A percentile compares a stretch with the other conserved stretches of the same genome.
These are phyloP conservation scores for Geotrypetes seraphini DNA, from an alignment of 2,797 vertebrate species.

Conservation along the genomic window DNA sequence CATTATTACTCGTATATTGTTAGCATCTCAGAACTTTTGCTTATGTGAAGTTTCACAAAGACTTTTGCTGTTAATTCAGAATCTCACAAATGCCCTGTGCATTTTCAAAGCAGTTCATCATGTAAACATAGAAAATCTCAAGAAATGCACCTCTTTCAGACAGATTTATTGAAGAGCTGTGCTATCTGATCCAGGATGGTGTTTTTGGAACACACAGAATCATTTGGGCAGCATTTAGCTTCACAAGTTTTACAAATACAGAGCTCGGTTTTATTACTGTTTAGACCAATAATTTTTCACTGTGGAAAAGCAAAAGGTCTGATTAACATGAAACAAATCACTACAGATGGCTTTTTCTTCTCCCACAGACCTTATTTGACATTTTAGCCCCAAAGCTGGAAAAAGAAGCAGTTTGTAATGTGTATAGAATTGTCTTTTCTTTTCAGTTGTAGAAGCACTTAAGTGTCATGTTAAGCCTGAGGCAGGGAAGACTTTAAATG, in stretches of 20 bases:
- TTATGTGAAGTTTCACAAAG: too few species aligned
- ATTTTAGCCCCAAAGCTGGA: constrained; percentile 53
- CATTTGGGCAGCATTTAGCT: constrained; percentile 37
- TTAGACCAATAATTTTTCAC: constrained; percentile 53
- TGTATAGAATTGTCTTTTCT: constrained; percentile 64
- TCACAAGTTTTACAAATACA: constrained; percentile 53
- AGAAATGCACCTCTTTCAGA: not conserved
- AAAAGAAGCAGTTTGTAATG: constrained; percentile 67
- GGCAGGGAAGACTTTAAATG: constrained; percentile 66
- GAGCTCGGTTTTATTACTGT: constrained; percentile 46
- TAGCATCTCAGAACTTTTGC: too few species aligned
- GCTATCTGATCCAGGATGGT: not conserved
- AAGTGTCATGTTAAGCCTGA: constrained; percentile 79
- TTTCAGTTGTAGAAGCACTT: constrained; percentile 70
- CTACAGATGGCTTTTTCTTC: constrained; percentile 30
- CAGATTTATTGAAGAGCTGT: not conserved
- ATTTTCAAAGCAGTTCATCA: too few species aligned
- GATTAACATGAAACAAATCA: constrained; percentile 58
- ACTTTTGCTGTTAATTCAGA: too few species aligned
- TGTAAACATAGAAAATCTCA: not conserved
- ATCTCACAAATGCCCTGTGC: too few species aligned
- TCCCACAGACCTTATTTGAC: constrained; percentile 52
- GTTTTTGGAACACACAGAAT: constrained; percentile 30
- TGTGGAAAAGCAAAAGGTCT: constrained; percentile 35
- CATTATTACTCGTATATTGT: too few species aligned